Conservation (phyloP, 2,888 invertebrate species). For the Steromphala cineraria region DNA sequence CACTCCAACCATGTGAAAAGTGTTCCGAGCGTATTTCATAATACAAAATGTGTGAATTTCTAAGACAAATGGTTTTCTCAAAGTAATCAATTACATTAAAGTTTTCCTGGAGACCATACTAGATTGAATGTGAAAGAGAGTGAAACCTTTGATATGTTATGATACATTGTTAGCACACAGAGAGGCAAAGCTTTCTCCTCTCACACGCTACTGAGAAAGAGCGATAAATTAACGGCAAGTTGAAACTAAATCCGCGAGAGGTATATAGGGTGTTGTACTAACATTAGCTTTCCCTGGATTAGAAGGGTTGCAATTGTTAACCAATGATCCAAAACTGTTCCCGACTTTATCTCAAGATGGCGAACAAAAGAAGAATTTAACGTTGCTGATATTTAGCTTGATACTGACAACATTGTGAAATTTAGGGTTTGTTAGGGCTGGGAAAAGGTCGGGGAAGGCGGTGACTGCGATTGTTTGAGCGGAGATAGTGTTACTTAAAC, state of each 20-base stretch:
- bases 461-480: neutral
- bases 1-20: no score
- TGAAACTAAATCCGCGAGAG: neutral
- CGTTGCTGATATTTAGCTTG: neutral
- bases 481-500: slow-evolving; percentile 2
- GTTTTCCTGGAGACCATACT: neutral
- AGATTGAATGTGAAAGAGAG: neutral
- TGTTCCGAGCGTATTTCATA: no score
- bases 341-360: neutral
- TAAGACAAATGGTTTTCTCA: neutral
- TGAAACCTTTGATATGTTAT: neutral
- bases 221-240: neutral
- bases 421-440: neutral
- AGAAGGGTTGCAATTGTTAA: neutral
- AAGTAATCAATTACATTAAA: neutral
- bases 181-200: neutral
- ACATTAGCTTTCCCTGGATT: neutral
- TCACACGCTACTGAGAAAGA: neutral
- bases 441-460: neutral
- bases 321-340: neutral
- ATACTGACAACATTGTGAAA: neutral
- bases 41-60: neutral
- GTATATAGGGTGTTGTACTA: neutral
- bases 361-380: slow-evolving; percentile 1
- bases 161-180: neutral